Conservation (phyloP, 30 jellyfish, hydroid and myxozoan genomes). For the Calvadosia cruxmelitensis region DNA sequence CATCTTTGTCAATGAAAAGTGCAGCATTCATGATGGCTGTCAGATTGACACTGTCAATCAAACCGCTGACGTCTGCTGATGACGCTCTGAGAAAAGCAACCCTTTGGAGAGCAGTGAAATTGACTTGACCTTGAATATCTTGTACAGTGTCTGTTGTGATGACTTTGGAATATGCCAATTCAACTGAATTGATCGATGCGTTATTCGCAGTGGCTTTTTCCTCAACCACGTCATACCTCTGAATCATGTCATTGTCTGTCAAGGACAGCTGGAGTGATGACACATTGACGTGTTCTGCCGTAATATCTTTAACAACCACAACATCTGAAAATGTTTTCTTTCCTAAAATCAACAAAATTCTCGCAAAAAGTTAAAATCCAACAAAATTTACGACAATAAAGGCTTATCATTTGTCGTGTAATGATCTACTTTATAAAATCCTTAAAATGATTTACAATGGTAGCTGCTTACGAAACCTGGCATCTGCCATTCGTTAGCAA, state of each 20-base stretch:
- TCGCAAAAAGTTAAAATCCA: too few relatives aligned
- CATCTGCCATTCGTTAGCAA: too few relatives aligned
- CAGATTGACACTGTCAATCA: conserved; percentile 35
- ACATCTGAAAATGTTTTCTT: conserved; percentile 36
- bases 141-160: background rate
- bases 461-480: too few relatives aligned
- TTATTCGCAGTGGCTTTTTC: background rate
- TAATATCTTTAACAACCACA: conserved; percentile 13
- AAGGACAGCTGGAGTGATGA: conserved; percentile 29
- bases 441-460: too few relatives aligned
- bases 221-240: conserved; percentile 8
- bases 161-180: background rate
- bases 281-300: conserved; percentile 7
- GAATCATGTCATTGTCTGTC: conserved; percentile 6
- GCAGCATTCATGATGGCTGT: conserved; percentile 20
- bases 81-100: conserved; percentile 6
- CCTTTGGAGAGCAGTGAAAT: background rate
- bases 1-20: conserved; percentile 32
- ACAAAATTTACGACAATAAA: too few relatives aligned
- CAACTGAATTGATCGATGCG: background rate
- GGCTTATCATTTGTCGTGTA: too few relatives aligned
- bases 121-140: background rate
- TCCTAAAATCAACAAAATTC: conserved; percentile 14
- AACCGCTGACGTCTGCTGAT: conserved; percentile 23
- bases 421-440: too few relatives aligned